Base-by-base conservation (phyloP, 2,113 vertebrate species). In the Ellobius talpinus region DNA sequence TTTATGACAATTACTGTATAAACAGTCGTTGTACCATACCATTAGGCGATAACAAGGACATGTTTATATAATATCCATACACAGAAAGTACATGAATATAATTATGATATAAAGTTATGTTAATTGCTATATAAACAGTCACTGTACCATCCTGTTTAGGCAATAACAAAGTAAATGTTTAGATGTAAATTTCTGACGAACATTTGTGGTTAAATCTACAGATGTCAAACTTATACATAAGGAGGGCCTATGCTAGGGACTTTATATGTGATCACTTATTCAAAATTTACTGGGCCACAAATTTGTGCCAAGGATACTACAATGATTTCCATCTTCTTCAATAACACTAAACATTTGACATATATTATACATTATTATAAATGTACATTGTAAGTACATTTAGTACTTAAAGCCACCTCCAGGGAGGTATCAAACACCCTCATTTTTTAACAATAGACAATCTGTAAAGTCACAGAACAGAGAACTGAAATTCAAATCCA, bases 211-310 rank as follows among this genome's bases (percentile, higher is more conserved):
- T 89, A 58, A 81, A 82, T 89, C 65, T 68, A 50, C 2, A 8
- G 65, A 70, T 55, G 36, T 19, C 47, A 36, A 77, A 7, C 47
- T 31, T 33, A 58, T 19, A 58, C 73, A 88, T 10, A 78, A 19
- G 68, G 61, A 50, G 16, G 31, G 12, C 16, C 45, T 73, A 42
- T 61, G 61, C 3, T 91, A 31, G 7, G 26, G 76, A 86, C 47
- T 89, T 92, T 36, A 73, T 6, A 96, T 12, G 39, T 74, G 39
- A 94, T 76, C 4, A 68, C 52, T 81, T 93, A 68, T 42, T 77
- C 61, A 94, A 58, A 94, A 66, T 81, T 93, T 78, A 86, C 47
- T 76, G 14, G 92, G 55, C 70, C 86, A 90, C 50, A 16, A 93
- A 58, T 81, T 16, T 95, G 61, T 90, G 85, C 70, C 79, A 89